Evolutionary conservation across 2,113 vertebrate genomes (phyloP).

Genomic region (Eulemur rufifrons): DNA sequence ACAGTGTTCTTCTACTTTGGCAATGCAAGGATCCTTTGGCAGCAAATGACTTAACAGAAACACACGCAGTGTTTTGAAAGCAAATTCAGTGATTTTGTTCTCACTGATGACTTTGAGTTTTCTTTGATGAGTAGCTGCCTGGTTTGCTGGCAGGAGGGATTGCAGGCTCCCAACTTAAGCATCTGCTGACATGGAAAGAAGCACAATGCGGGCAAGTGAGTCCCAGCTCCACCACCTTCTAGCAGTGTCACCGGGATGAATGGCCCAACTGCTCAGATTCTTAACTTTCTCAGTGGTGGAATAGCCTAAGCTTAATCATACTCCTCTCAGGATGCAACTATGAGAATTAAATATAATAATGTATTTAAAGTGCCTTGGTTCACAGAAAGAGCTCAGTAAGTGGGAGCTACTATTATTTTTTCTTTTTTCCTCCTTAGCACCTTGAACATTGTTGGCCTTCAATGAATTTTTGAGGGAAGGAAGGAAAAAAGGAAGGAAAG

Average conservation of each 20-base stretch:
- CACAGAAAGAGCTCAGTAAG: not conserved
- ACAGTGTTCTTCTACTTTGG: not conserved
- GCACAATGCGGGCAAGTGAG: accelerated
- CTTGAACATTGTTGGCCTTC: not conserved
- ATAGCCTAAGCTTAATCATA: not conserved
- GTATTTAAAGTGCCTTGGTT: not conserved
- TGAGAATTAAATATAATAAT: not conserved
- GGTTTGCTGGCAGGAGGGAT: not conserved
- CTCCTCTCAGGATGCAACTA: not conserved
- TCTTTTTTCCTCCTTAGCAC: not conserved
- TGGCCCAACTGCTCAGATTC: not conserved
- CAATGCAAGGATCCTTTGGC: not conserved
- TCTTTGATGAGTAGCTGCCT: not conserved
- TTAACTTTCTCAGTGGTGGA: not conserved
- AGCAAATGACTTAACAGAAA: not conserved
- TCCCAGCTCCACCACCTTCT: not conserved
- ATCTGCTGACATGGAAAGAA: not conserved
- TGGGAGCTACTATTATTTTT: not conserved
- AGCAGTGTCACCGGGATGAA: not conserved
- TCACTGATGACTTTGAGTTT: not conserved
- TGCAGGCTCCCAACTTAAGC: too few relatives aligned
- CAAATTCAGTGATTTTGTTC: not conserved
- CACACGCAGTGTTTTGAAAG: not conserved
- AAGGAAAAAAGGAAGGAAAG: not conserved
- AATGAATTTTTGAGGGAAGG: not conserved